Percentiles rank a stretch among this genome's conserved stretches.
Evolutionary conservation across 2,888 invertebrate genomes (phyloP).

Genomic region (Leptura quadrifasciata): DNA sequence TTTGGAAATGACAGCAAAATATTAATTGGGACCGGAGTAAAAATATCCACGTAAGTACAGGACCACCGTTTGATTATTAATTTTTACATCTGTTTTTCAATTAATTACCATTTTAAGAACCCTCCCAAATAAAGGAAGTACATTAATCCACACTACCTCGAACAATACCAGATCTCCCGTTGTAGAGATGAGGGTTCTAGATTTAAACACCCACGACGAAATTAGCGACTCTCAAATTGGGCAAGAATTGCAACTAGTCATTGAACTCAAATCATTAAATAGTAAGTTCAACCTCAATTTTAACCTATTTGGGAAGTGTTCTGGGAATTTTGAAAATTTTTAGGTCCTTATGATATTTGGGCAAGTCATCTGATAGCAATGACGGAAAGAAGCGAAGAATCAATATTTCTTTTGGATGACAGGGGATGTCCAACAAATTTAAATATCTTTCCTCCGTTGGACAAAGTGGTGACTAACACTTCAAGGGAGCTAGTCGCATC

Average conservation of each 20-base stretch:
- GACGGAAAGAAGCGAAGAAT: conserved; percentile 84
- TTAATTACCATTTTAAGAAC: conserved; percentile 64
- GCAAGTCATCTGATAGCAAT: conserved; percentile 88
- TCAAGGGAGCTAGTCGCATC: conserved; percentile 76
- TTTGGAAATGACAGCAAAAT: conserved; percentile 76
- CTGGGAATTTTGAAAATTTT: too few species aligned
- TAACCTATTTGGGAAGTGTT: too few species aligned
- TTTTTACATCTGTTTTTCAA: background rate
- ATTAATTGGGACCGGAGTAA: conserved; percentile 77
- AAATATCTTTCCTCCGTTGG: conserved; percentile 75
- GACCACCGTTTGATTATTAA: background rate
- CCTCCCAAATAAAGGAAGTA: conserved; percentile 73
- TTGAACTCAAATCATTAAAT: conserved; percentile 73
- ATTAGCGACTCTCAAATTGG: conserved; percentile 82
- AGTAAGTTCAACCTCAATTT: conserved; percentile 22
- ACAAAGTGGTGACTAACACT: conserved; percentile 68
- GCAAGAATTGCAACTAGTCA: conserved; percentile 80
- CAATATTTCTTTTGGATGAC: conserved; percentile 84
- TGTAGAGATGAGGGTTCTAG: conserved; percentile 78
- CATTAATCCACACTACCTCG: conserved; percentile 73
- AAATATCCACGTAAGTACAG: conserved; percentile 75
- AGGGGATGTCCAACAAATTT: conserved; percentile 87
- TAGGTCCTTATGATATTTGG: conserved; percentile 79
- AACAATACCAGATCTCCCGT: conserved; percentile 72
- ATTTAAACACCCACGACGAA: conserved; percentile 76